Evolutionary conservation across 2,797 vertebrate species (phyloP), one percentile per base, ranked within the genome.

Genomic region (Acestrorhynchus altus): DNA sequence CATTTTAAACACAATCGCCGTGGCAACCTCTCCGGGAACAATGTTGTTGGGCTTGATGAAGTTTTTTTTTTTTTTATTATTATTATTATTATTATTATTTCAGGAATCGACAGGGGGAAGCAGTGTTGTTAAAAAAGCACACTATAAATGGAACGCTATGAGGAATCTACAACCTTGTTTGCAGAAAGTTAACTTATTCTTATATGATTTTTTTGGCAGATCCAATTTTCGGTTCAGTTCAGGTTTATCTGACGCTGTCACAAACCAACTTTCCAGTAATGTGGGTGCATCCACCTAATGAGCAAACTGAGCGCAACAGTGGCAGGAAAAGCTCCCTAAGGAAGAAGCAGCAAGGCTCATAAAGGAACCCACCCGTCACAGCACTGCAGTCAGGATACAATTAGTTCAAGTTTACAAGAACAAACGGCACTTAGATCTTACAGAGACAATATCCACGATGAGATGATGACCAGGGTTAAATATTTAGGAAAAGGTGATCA

Each of bases 1-100:
- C 93, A 94, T 94, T 95, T 95, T 93, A 93, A 93, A 94, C 88
- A 92, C 93, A 91, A 93, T 92, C 88, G 81, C 90, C 85, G 76
- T 77, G 85, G 91, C 92, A 92, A 92, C 90, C 91, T 92, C 87
- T 84, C 89, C 87, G 90, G 91, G 90, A 94, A 93, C 92, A 91
- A 93, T 91, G 93, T 93, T 90, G 92, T 86, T 84, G 86, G 81
- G 90, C 91, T 92, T 92, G 91, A 92, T 88, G 90, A 94, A 92
- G 91, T 93, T 92, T 91, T 84, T 87, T 88, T 84, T 22, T 22
- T 20, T 35, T 2, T 35, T 35, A n/a, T 35, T 35, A 35, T 35
- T 35, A 35, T 35, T 35, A 35, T 35, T 35, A 35, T 35, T 35
- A 35, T 35, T 35, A 35, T 35, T 35, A 35, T 35, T 35, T 6